Percentiles rank a stretch among this genome's conserved stretches.
phyloP scores from a whole-genome alignment of 2,113 vertebrate genomes.

The Lynx canadensis region DNA sequence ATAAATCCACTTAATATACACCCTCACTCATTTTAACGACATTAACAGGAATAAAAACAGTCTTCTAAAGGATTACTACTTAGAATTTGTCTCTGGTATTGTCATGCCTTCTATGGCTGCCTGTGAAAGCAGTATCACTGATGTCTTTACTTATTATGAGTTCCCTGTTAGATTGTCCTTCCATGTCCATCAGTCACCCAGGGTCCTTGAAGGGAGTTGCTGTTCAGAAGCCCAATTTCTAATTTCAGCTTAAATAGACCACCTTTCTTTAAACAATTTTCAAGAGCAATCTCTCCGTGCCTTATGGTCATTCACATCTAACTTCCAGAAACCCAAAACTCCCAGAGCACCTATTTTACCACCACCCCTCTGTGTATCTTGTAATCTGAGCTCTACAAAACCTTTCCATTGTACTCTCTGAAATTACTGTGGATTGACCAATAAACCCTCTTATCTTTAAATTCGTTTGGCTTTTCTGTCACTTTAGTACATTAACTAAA shows the following conservation, averaged over 20 bases:
- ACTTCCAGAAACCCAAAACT: not conserved
- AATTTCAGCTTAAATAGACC: not conserved
- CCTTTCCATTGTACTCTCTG: not conserved
- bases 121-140: not conserved
- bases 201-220: not conserved
- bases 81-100: not conserved
- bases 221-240: not conserved
- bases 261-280: not conserved
- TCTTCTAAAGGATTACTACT: not conserved
- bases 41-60: not conserved
- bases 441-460: not conserved
- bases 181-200: not conserved
- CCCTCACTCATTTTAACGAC: not conserved
- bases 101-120: not conserved
- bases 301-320: not conserved
- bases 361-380: not conserved
- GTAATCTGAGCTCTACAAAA: not conserved
- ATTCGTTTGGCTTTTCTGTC: not conserved
- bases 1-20: not conserved
- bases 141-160: not conserved
- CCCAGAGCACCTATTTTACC: not conserved
- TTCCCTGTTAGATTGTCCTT: not conserved
- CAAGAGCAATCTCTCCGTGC: not conserved
- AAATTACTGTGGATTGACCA: not conserved
- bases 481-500: not conserved